Percentiles rank a stretch among this genome's conserved stretches.
phyloP scores from a whole-genome alignment of 2,113 vertebrate genomes.

The Melanocharis versteri region DNA sequence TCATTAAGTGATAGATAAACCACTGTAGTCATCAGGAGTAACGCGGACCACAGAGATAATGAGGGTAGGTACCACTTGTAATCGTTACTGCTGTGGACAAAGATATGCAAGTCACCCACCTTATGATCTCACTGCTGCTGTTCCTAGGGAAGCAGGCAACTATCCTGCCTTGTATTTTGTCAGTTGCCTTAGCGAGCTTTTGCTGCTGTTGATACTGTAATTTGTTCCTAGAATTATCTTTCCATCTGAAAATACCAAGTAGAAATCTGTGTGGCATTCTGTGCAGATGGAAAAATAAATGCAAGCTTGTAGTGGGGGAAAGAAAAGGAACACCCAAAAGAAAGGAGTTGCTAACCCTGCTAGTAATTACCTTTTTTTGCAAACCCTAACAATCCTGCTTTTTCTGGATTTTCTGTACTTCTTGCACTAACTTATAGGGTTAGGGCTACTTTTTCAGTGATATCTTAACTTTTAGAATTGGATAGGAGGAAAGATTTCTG shows the following conservation, averaged over 20 bases:
- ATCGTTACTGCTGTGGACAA: background rate
- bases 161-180: background rate
- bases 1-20: background rate
- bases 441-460: background rate
- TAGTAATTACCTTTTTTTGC: background rate
- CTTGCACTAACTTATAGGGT: background rate
- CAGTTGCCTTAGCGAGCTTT: background rate
- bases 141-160: background rate
- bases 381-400: background rate
- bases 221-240: background rate
- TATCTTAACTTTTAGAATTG: background rate
- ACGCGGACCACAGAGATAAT: fast-evolving
- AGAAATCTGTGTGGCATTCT: background rate
- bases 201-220: background rate
- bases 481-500: background rate
- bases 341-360: background rate
- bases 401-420: background rate
- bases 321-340: background rate
- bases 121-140: background rate
- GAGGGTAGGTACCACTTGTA: background rate
- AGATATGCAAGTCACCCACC: background rate
- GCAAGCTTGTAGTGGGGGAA: background rate
- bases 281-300: background rate
- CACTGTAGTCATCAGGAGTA: background rate
- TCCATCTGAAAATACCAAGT: background rate